Percentiles rank a stretch among this genome's conserved stretches.
These are phyloP conservation scores for Diarsia dahlii DNA, from an alignment of 2,888 invertebrate genomes.

Conservation along the genomic window DNA sequence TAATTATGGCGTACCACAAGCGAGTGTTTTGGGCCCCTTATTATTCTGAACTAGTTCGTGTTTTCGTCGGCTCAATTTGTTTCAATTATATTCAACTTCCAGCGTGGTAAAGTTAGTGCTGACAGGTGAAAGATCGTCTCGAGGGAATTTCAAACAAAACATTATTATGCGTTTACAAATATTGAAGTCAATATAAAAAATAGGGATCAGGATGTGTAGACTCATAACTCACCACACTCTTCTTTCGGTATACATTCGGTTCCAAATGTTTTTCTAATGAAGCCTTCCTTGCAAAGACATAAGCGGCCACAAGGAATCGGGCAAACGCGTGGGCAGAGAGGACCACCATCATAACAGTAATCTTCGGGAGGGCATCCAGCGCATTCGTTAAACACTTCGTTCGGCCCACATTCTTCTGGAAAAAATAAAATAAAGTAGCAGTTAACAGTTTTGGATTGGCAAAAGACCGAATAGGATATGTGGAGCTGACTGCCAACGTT, in stretches of 20 bases:
- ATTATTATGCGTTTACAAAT: background rate
- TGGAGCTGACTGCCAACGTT: too few species aligned
- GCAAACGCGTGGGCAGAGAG: background rate
- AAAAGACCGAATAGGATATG: too few species aligned
- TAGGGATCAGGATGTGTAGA: background rate
- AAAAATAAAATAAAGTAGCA: background rate
- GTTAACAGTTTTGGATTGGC: too few species aligned
- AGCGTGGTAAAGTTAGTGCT: background rate
- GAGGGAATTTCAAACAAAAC: background rate
- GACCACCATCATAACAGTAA: slow-evolving; percentile 13
- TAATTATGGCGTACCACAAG: too few species aligned
- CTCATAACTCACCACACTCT: slow-evolving; percentile 14
- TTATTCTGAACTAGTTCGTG: too few species aligned
- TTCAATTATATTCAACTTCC: background rate
- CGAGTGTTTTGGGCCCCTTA: too few species aligned
- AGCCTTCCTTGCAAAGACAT: slow-evolving; percentile 16
- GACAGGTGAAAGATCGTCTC: background rate
- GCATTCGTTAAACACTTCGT: background rate
- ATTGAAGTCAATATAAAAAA: background rate
- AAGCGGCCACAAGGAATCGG: background rate
- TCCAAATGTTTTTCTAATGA: background rate
- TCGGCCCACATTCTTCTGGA: slow-evolving; percentile 12
- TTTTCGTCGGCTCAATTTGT: too few species aligned
- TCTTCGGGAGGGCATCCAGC: background rate
- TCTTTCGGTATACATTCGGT: slow-evolving; percentile 15